These are phyloP conservation scores for Dipodomys merriami DNA, from an alignment of 2,113 vertebrate species.

Conservation along the genomic window DNA sequence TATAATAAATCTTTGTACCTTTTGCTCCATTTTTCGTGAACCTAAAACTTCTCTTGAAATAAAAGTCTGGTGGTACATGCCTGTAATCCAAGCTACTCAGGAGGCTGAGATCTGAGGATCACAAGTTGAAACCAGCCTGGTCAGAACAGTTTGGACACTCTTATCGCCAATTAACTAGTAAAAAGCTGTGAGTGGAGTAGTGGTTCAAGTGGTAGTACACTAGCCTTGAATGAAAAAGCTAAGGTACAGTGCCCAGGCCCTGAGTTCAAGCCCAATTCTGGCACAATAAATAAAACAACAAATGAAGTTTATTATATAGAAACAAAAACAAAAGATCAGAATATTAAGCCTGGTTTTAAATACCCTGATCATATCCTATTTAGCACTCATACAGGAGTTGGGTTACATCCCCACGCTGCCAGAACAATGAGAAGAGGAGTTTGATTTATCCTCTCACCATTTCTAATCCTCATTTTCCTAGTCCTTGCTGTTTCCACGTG, in stretches of 20 bases:
- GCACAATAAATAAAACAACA: not conserved
- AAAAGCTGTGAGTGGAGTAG: too few species aligned
- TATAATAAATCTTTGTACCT: not conserved
- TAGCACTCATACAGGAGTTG: not conserved
- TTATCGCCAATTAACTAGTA: too few species aligned
- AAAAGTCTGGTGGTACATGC: too few species aligned
- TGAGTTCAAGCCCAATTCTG: too few species aligned
- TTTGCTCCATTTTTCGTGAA: not conserved
- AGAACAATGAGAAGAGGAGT: not conserved
- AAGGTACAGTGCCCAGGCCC: too few species aligned
- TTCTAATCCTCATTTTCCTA: not conserved
- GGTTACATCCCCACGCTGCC: not conserved
- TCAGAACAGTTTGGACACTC: too few species aligned
- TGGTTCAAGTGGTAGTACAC: too few species aligned
- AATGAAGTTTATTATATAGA: not conserved
- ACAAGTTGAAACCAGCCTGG: too few species aligned
- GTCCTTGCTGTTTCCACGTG: not conserved
- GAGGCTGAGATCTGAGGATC: too few species aligned
- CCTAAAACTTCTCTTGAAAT: not conserved
- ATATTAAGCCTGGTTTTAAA: not conserved
- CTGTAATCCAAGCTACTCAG: too few species aligned
- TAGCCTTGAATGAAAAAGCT: too few species aligned
- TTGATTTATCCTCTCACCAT: not conserved
- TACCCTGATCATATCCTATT: not conserved
- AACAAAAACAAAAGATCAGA: not conserved